phyloP scores from a whole-genome alignment of 2,113 vertebrate species.

The Apteryx owenii region DNA sequence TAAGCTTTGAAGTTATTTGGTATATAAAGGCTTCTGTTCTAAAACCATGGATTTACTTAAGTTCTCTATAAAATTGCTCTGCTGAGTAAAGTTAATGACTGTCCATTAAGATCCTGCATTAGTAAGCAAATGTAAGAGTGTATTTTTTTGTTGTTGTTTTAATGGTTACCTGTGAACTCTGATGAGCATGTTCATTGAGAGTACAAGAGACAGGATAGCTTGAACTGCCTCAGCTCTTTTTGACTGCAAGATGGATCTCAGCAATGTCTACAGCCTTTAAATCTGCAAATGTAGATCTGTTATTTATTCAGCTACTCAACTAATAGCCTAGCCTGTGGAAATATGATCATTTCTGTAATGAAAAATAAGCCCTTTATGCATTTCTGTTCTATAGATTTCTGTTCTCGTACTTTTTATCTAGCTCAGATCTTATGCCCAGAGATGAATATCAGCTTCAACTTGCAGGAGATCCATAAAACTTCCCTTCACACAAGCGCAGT shows the following conservation, averaged over 20 bases:
- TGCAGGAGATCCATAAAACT: not conserved
- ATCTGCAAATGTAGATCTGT: not conserved
- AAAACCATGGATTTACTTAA: not conserved
- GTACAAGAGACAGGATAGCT: rapidly evolving
- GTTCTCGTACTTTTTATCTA: not conserved
- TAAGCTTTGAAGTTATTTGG: not conserved
- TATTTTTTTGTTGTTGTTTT: not conserved
- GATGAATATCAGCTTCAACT: not conserved
- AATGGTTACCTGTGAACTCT: not conserved
- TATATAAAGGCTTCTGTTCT: not conserved
- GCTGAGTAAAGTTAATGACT: not conserved
- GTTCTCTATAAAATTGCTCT: not conserved
- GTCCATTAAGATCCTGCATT: not conserved
- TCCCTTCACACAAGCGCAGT: not conserved
- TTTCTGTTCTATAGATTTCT: not conserved
- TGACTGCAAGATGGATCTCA: not conserved
- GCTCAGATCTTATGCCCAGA: not conserved
- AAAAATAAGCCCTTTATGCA: not conserved
- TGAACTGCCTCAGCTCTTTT: not conserved
- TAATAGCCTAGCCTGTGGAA: not conserved
- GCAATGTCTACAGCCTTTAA: not conserved
- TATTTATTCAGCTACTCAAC: not conserved
- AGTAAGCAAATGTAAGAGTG: not conserved
- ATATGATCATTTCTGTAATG: not conserved
- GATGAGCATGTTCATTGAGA: not conserved